Percentiles rank a stretch among this genome's conserved stretches.
Conservation (phyloP, 2,113 vertebrate genomes). For the Malurus melanocephalus region DNA sequence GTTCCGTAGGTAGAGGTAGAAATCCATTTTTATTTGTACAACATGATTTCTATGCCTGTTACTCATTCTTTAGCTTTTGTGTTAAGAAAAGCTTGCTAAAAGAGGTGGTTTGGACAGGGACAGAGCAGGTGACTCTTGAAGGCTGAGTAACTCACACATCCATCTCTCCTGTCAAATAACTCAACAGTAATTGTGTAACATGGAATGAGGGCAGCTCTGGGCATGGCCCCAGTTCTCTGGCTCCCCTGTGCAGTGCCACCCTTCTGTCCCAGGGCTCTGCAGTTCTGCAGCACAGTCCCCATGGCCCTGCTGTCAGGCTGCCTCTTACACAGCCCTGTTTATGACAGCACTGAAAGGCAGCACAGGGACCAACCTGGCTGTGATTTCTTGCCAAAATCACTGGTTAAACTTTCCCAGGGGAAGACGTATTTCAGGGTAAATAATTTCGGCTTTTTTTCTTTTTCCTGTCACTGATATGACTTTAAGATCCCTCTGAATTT, state of each 20-base stretch:
- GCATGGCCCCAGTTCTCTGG: background rate
- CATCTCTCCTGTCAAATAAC: background rate
- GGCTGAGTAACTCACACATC: background rate
- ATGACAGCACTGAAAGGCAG: background rate
- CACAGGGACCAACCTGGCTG: accelerated
- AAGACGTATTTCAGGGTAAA: background rate
- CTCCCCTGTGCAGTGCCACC: background rate
- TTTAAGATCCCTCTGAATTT: background rate
- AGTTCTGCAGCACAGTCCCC: background rate
- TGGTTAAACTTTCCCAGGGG: background rate
- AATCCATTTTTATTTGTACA: background rate
- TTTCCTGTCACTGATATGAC: background rate
- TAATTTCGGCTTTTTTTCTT: background rate
- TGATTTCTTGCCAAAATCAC: background rate
- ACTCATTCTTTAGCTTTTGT: background rate
- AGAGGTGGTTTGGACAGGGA: background rate
- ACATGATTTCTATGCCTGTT: background rate
- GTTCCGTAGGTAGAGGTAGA: background rate
- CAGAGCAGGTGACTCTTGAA: background rate
- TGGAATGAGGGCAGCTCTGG: background rate
- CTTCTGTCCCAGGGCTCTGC: background rate
- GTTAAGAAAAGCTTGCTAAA: background rate
- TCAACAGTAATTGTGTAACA: background rate
- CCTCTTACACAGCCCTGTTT: background rate
- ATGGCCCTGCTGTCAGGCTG: background rate